Base-by-base conservation (phyloP, 1,140 invertebrate genomes). In the Araneus ventricosus region DNA sequence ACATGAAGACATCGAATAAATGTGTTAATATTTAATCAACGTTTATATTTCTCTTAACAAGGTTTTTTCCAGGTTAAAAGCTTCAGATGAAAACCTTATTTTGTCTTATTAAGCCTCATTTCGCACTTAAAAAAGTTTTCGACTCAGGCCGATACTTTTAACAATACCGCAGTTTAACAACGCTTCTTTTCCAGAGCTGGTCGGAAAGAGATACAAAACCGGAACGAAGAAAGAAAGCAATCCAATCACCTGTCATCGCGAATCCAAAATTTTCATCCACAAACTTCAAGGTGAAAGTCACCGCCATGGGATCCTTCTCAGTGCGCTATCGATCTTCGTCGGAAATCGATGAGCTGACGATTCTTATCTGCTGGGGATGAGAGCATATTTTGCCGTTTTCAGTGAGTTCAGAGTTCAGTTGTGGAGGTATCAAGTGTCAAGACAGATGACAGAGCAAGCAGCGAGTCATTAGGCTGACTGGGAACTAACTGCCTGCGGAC, bases 281-380 rank as follows among this genome's bases (percentile, higher is more conserved):
- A 30, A 90, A 90, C 27, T 90, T 90, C 45, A 90, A 90, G 88
- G 88, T 90, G 88, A 80, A 61, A 22, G 80, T 59, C 30, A 61
- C 27, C 70, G 45, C n/a, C 70, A 75, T 75, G 70, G 30, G 70
- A 34, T 7, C 70, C 37, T 63, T 39, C 37, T 88, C 14, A 45
- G 24, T 27, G 41, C 17, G 24, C 20, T 70, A 88, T 88, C 86
- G 86, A 88, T 88, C 67, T 88, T 67, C 2, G 86, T 7, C 8
- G 2, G 10, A 34, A 88, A 88, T 88, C 86, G 86, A 88, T 88
- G 39, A 20, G 27, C 30, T 27, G 27, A 17, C 27, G 59, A 63
- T 22, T 75, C 14, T 86, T 61, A 14, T 37, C 52, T 41, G 61
- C 39, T 52, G 61, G 30, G 27, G 45, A 86, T 59, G 45, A 57